A percentile compares a stretch with the other conserved stretches of the same genome.
Conservation (phyloP, 2,888 invertebrate species). For the Litoditis marina region DNA sequence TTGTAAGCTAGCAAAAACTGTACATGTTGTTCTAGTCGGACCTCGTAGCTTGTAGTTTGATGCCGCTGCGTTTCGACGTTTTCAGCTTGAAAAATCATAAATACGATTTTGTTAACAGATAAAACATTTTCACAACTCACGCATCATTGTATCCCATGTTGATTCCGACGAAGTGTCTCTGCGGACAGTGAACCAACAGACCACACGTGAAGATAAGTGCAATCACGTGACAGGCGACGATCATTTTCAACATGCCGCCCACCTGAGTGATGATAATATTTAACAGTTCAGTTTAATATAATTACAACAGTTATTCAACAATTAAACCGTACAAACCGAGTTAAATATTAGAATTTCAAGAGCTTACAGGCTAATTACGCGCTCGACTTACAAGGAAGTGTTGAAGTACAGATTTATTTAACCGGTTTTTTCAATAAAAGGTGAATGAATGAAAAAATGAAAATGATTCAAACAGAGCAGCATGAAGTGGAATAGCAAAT, state of each 20-base stretch:
- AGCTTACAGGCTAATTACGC: too few species aligned
- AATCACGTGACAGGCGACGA: slow-evolving; percentile 54
- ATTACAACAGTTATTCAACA: too few species aligned
- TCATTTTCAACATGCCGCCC: slow-evolving; percentile 61
- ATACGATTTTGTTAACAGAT: background rate
- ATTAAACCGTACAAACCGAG: too few species aligned
- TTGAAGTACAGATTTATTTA: too few species aligned
- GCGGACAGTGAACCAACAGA: slow-evolving; percentile 58
- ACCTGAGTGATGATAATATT: slow-evolving; percentile 36
- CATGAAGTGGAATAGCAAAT: too few species aligned
- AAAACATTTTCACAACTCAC: slow-evolving; percentile 18
- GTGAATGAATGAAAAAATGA: too few species aligned
- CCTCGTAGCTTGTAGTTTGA: background rate
- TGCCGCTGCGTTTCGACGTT: slow-evolving; percentile 4
- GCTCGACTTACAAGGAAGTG: too few species aligned
- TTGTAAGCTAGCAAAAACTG: too few species aligned
- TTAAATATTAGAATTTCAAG: too few species aligned
- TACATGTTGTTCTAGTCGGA: background rate
- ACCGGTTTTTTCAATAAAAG: too few species aligned
- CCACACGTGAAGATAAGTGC: slow-evolving; percentile 53
- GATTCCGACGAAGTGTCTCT: slow-evolving; percentile 58
- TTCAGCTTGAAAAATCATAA: background rate
- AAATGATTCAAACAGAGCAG: too few species aligned
- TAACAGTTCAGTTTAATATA: too few species aligned
- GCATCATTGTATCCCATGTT: slow-evolving; percentile 51